phyloP scores from a whole-genome alignment of 2,888 invertebrate species.

The Drosophila algonquin region DNA sequence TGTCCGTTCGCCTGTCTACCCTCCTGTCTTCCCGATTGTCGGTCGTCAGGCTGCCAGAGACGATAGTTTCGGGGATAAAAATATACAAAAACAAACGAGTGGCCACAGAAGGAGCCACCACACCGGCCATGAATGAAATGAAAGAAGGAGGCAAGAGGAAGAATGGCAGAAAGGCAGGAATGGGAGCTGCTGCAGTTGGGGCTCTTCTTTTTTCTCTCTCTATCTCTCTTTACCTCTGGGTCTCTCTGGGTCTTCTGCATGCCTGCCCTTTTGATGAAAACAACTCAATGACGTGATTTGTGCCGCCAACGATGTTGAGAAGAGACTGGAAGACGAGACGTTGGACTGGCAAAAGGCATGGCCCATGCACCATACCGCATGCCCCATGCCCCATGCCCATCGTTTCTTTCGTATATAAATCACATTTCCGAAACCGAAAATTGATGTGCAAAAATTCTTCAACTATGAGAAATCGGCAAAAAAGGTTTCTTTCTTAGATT shows the following conservation, averaged over 20 bases:
- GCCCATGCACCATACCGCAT: slow-evolving; percentile 26
- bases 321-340: slow-evolving; percentile 1
- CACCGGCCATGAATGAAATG: slow-evolving; percentile 34
- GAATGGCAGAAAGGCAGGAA: neutral
- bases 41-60: slow-evolving; percentile 59
- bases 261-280: slow-evolving; percentile 81
- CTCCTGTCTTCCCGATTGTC: slow-evolving; percentile 10
- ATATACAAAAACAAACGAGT: slow-evolving; percentile 61
- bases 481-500: slow-evolving; percentile 31
- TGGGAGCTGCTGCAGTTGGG: neutral
- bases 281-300: slow-evolving; percentile 81
- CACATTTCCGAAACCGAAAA: slow-evolving; percentile 60
- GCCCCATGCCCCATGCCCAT: slow-evolving; percentile 31
- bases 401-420: slow-evolving; percentile 66
- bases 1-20: slow-evolving; percentile 10
- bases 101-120: slow-evolving; percentile 11
- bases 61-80: slow-evolving; percentile 80
- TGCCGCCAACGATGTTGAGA: slow-evolving; percentile 72
- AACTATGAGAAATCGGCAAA: slow-evolving; percentile 24
- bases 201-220: neutral
- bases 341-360: slow-evolving; percentile 31
- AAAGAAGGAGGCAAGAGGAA: slow-evolving; percentile 53
- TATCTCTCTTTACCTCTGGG: neutral
- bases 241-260: slow-evolving; percentile 45
- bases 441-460: slow-evolving; percentile 76